Base-by-base conservation (phyloP, 2,888 invertebrate species). In the Teleiodes luculella region DNA sequence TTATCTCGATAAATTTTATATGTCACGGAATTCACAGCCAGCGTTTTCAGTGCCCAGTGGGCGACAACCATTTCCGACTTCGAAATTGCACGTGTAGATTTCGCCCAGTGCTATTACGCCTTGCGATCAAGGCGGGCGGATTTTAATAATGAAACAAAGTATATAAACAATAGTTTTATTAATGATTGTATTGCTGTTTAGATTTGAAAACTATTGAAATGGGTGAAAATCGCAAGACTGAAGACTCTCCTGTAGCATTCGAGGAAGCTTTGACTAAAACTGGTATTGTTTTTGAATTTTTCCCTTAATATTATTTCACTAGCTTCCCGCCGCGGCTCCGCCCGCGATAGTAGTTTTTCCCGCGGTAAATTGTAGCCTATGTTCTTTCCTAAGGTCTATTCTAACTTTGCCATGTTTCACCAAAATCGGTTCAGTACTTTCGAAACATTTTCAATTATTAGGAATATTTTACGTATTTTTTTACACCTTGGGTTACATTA, bases 201-300 rank as follows among this genome's bases (percentile, higher is more conserved):
- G n/a, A n/a, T n/a, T n/a, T n/a, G 1, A 7, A 4, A 7, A 36
- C 7, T 6, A 14, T 4, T 7, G 16, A 7, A 28, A 37, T 24
- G 37, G 13, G 24, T 28, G 53, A 56, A 46, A 53, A 54, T 13
- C 11, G 45, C 52, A 59, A 54, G 57, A 59, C 36, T 7, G 46
- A 50, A 13, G 49, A 36, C 7, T 20, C 20, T 13, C 37, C 49
- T 3, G 49, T 53, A 10, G 31, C 46, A 7, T 53, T 53, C 36
- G 53, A 53, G 24, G 53, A 53, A 28, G 53, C 53, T 53, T 18
- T 53, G 16, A 45, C 36, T 1, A 47, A 37, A 7, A 57, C 58
- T n/a, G 58, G 58, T 58, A 50, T 24, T 24, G 24, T 24, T 24
- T 24, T 24, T 24, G n/a, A n/a, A n/a, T n/a, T n/a, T n/a, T n/a